Base-by-base conservation (phyloP, 2,797 vertebrate species). In the Eutrigla gurnardus region DNA sequence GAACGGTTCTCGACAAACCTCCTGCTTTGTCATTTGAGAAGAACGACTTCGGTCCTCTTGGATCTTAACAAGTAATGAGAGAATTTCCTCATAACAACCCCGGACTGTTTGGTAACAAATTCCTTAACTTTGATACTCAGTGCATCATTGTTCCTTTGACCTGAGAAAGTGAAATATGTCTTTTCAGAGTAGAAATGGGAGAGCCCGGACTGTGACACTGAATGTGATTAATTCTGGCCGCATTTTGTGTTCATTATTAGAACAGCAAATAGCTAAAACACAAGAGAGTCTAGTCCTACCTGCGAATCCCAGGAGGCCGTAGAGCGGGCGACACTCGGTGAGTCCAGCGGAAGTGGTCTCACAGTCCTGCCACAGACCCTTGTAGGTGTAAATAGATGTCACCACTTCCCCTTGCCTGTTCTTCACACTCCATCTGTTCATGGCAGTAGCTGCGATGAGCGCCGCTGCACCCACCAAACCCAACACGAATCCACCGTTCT, bases 291-390 rank as follows among this genome's bases (percentile, higher is more conserved):
- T 47, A 0, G 18, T 70, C 83, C 37, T 86, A 97, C 97, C 97
- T 96, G 97, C 95, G 88, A 96, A 96, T 60, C 96, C 96, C 47
- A 97, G 94, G 80, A 97, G 93, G 83, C 96, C 96, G 79, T 95
- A 96, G 80, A 97, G 95, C 0, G 96, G 95, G 17, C 96, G 94
- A 46, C 97, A 98, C 78, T 98, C 96, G 0, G 96, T 96, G 61
- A 97, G 91, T 47, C 97, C 97, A 0, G 97, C 94, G 64, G 94
- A 95, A 54, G 95, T 86, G 33, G 92, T 90, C 82, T 97, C 94
- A 5, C 97, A 98, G 91, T 96, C 95, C 88, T 91, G 93, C 97
- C 97, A 98, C 73, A 98, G 95, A 40, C 97, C 97, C 85, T 95
- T 96, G 78, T 96, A 97, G 42, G 94, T 95, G 93, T 96, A 97